A percentile compares a stretch with the other conserved stretches of the same genome.
phyloP scores from a whole-genome alignment of 2,113 vertebrate genomes.

The Myiopsitta monachus region DNA sequence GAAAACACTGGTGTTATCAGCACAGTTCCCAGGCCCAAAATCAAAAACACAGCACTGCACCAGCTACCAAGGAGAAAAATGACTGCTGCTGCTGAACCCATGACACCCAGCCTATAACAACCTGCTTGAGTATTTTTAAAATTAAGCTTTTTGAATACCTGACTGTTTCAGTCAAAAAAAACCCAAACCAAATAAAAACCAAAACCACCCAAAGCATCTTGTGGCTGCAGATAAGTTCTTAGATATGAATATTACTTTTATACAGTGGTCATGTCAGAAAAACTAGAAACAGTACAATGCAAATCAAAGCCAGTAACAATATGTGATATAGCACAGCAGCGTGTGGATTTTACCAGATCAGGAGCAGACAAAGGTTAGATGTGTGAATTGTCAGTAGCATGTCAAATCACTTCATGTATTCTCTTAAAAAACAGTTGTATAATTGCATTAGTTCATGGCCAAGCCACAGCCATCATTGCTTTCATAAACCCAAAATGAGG shows the following conservation, averaged over 20 bases:
- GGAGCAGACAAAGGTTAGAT: neutral
- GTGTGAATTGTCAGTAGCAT: neutral
- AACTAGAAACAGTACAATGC: neutral
- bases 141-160: neutral
- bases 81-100: too few species aligned
- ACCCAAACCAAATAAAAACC: fast-evolving
- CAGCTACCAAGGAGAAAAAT: too few species aligned
- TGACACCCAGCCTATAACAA: neutral
- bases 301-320: neutral
- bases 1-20: too few species aligned
- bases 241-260: neutral
- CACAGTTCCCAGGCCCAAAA: too few species aligned
- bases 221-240: neutral
- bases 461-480: neutral
- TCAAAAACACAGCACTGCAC: too few species aligned
- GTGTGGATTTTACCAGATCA: neutral
- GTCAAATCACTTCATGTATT: neutral
- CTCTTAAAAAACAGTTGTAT: neutral
- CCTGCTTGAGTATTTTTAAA: neutral
- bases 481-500: neutral
- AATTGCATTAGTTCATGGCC: neutral
- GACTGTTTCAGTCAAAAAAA: neutral
- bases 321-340: neutral
- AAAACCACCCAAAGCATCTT: neutral
- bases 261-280: neutral